These are phyloP conservation scores for Diarsia brunnea DNA, from an alignment of 2,888 invertebrate species.

Conservation along the genomic window DNA sequence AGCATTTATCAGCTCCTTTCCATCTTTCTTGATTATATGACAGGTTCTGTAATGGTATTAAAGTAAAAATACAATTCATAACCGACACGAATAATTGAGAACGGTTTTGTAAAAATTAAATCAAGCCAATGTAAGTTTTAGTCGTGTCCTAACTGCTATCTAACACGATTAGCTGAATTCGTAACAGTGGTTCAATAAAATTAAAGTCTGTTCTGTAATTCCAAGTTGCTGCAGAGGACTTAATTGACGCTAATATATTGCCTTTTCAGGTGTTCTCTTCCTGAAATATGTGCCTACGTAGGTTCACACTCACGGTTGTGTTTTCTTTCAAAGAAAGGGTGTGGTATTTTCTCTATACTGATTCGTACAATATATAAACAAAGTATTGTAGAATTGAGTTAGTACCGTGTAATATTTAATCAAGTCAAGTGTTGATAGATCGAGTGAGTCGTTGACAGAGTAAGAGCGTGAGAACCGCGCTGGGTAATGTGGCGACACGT, in stretches of 20 bases:
- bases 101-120: background rate
- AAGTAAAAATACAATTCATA: background rate
- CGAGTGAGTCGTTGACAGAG: constrained; percentile 76
- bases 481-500: constrained; percentile 35
- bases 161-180: background rate
- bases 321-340: background rate
- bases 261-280: background rate
- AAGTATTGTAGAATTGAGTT: constrained; percentile 28
- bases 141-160: background rate
- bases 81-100: background rate
- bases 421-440: constrained; percentile 73
- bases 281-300: background rate
- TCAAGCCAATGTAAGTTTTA: background rate
- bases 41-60: too few relatives aligned
- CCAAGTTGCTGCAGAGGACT: background rate
- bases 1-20: too few relatives aligned
- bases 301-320: background rate
- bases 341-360: constrained; percentile 5
- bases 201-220: constrained; percentile 7
- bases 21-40: too few relatives aligned
- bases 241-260: constrained; percentile 5
- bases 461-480: constrained; percentile 77
- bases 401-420: constrained; percentile 51
- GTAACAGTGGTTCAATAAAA: constrained; percentile 4
- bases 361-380: constrained; percentile 20